Percentiles rank a stretch among this genome's conserved stretches.
phyloP scores from a whole-genome alignment of 1,140 invertebrate species.

The Drosophila orosa region DNA sequence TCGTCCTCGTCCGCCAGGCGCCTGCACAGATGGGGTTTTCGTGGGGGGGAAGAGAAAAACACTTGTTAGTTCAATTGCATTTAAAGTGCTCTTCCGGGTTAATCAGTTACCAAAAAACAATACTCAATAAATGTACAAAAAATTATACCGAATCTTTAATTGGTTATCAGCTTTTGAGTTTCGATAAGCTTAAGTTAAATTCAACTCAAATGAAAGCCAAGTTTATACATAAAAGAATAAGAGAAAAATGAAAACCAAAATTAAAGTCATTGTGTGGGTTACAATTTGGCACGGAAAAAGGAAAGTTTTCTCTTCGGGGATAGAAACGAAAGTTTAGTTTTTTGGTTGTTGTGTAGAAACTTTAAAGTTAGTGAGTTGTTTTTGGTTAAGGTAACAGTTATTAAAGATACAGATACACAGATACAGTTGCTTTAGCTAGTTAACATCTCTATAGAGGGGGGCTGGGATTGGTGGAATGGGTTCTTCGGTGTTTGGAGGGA shows the following conservation, averaged over 20 bases:
- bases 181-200: constrained; percentile 30
- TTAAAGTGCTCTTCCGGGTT: constrained; percentile 17
- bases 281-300: constrained; percentile 42
- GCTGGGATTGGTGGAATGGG: not conserved
- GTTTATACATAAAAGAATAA: constrained; percentile 20
- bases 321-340: constrained; percentile 33
- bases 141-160: constrained; percentile 36
- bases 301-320: constrained; percentile 32
- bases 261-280: constrained; percentile 38
- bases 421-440: constrained; percentile 41
- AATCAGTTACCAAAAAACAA: constrained; percentile 54
- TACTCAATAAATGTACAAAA: constrained; percentile 43
- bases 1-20: constrained; percentile 95
- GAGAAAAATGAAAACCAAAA: constrained; percentile 2
- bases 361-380: constrained; percentile 43
- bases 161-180: constrained; percentile 31
- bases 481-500: constrained; percentile 1
- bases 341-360: constrained; percentile 11
- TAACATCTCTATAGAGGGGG: constrained; percentile 21
- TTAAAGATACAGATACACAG: constrained; percentile 30
- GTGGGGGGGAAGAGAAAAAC: constrained; percentile 14
- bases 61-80: constrained; percentile 50
- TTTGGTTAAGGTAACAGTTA: constrained; percentile 36
- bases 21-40: constrained; percentile 83
- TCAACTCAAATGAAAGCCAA: constrained; percentile 46